Conservation (phyloP, 2,888 invertebrate genomes). For the Acronicta aceris region DNA sequence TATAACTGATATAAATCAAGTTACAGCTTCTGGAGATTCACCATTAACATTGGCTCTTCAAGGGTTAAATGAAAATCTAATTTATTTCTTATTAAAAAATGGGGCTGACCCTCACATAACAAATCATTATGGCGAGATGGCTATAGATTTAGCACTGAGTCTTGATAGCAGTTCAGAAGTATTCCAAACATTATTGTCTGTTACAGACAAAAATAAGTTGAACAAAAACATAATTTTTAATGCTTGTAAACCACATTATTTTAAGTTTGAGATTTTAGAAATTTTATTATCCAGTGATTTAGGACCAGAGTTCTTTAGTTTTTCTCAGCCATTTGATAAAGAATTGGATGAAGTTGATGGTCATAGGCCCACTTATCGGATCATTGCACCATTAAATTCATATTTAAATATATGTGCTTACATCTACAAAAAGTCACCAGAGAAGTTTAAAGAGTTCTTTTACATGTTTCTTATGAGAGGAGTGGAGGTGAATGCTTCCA, state of each 20-base stretch:
- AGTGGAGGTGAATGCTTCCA: slow-evolving; percentile 76
- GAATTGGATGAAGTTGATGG: slow-evolving; percentile 70
- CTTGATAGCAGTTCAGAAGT: slow-evolving; percentile 68
- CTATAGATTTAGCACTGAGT: slow-evolving; percentile 77
- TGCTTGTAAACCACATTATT: slow-evolving; percentile 83
- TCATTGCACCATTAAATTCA: slow-evolving; percentile 79
- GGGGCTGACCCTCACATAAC: slow-evolving; percentile 80
- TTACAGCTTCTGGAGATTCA: slow-evolving; percentile 73
- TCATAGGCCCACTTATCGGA: slow-evolving; percentile 67
- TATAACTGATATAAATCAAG: slow-evolving; percentile 76
- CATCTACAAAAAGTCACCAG: slow-evolving; percentile 73
- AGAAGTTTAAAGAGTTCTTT: slow-evolving; percentile 78
- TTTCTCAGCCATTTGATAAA: slow-evolving; percentile 70
- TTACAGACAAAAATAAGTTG: slow-evolving; percentile 70
- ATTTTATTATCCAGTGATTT: slow-evolving; percentile 76
- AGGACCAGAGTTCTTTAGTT: slow-evolving; percentile 80
- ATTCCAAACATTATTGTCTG: slow-evolving; percentile 73
- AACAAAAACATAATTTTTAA: slow-evolving; percentile 74
- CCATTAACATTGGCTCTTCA: slow-evolving; percentile 77
- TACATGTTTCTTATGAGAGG: slow-evolving; percentile 80
- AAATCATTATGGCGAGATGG: slow-evolving; percentile 71
- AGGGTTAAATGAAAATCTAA: slow-evolving; percentile 71
- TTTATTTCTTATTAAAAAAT: slow-evolving; percentile 75
- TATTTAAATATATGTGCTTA: slow-evolving; percentile 82
- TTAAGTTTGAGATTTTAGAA: slow-evolving; percentile 79